These are phyloP conservation scores for Odocoileus hemionus DNA, from an alignment of 2,113 vertebrate genomes.

Conservation along the genomic window DNA sequence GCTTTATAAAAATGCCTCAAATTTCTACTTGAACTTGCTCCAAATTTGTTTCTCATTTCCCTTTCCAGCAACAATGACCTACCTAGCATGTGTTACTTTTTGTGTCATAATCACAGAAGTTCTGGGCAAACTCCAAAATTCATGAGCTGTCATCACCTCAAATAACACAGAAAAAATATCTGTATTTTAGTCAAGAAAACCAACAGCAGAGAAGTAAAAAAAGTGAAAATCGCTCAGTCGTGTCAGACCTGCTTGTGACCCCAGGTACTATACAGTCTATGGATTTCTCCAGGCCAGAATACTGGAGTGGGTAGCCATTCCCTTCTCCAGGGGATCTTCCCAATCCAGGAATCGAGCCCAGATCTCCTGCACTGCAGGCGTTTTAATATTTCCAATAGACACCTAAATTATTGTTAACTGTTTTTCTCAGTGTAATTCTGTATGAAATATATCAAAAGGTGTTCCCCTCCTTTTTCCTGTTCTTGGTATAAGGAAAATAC, in stretches of 20 bases:
- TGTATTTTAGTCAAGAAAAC: not conserved
- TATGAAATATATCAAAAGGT: not conserved
- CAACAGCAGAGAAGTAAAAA: not conserved
- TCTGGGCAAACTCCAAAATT: constrained; percentile 50
- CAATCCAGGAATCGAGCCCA: not conserved
- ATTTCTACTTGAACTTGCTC: not conserved
- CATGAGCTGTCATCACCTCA: constrained; percentile 32
- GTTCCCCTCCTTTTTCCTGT: not conserved
- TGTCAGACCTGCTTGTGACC: not conserved
- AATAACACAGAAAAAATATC: constrained; percentile 31
- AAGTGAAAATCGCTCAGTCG: not conserved
- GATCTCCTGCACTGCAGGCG: not conserved
- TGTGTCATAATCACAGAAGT: constrained; percentile 18
- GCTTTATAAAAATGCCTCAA: not conserved
- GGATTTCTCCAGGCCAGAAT: not conserved
- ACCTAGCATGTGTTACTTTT: not conserved
- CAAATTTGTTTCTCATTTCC: not conserved
- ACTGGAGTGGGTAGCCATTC: not conserved
- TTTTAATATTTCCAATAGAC: constrained; percentile 34
- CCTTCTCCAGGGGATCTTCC: not conserved
- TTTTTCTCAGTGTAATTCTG: not conserved
- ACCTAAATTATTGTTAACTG: not conserved
- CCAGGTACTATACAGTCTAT: not conserved
- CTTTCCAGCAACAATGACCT: not conserved
- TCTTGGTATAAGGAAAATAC: not conserved